Conservation (phyloP, 2,113 vertebrate genomes). For the Cryptotis parvus region DNA sequence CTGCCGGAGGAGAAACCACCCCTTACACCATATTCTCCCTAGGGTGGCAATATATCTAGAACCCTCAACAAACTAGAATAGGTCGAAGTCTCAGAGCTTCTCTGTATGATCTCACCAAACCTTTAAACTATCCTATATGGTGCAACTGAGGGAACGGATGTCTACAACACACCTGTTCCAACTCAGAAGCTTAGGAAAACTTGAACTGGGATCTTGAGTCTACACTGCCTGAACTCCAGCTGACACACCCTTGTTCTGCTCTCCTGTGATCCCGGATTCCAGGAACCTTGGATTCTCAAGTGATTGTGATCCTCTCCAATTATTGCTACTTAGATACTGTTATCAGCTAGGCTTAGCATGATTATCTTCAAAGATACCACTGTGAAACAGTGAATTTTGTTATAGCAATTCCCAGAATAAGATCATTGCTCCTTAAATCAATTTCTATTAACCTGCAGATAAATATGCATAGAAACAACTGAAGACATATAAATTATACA, state of each 20-base stretch:
- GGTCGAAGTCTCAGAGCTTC: not conserved
- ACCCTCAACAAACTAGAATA: not conserved
- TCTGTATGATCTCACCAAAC: not conserved
- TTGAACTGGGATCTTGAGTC: not conserved
- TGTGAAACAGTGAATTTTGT: not conserved
- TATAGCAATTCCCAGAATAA: not conserved
- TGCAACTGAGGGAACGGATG: not conserved
- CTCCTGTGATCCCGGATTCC: not conserved
- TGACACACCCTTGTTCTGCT: rapidly evolving
- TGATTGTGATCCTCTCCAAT: not conserved
- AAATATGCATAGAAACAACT: not conserved
- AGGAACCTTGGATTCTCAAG: not conserved
- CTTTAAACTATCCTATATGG: not conserved
- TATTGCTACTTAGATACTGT: not conserved
- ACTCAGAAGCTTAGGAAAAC: not conserved
- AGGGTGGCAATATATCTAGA: not conserved
- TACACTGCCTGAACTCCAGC: not conserved
- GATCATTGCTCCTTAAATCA: not conserved
- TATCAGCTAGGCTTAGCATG: not conserved
- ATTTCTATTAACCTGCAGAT: not conserved
- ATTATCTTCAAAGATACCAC: not conserved
- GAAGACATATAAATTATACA: not conserved
- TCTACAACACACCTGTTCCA: not conserved
- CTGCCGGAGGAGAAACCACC: not conserved
- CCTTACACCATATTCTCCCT: rapidly evolving